Base-by-base conservation (phyloP, 2,888 invertebrate species). In the Drosophila meridiana region DNA sequence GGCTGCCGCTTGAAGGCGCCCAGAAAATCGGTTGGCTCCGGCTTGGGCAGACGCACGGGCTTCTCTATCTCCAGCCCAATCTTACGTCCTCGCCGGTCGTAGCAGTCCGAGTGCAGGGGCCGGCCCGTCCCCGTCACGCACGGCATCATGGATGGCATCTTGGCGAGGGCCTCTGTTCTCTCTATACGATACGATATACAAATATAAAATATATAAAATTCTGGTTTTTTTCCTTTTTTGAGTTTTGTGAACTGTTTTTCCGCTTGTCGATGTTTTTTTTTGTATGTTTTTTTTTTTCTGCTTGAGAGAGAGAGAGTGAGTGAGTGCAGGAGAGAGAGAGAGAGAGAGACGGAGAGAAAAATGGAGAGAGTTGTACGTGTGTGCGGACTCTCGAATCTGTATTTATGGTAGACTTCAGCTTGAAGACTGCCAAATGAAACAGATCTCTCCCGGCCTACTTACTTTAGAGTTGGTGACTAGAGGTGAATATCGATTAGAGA, bases 81-180 rank as follows among this genome's bases (percentile, higher is more conserved):
- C 28, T 72, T 82, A 14, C 70, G 76, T 7, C 72, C 72, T 0
- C 63, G 30, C 2, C 77, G 65, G 50, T 83, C 87, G 40, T 83
- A 83, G 52, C 83, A 83, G 20, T 84, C 82, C 8, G 82, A 59
- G 52, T 59, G 82, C 56, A 83, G 32, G 0, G 59, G 20, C 5
- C 76, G 55, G 0, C 55, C 42, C 4, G 48, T 28, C 2, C 85
- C 71, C 3, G 84, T 68, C 26, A 62, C 68, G 62, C 83, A 83
- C 2, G 85, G 67, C 85, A 84, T 71, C 34, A 65, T 38, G 4
- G 47, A 52, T 4, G 78, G 76, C 76, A 77, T 77, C 30, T 38
- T 61, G 50, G 3, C 40, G 30, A 11, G 0, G 8, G 4, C 26
- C 28, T 36, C 58, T 14, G n/a, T 47, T 28, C 8, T 20, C 34